Evolutionary conservation across 2,113 vertebrate species (phyloP), one percentile per base, ranked within the genome.

Genomic region (Pagrus major): DNA sequence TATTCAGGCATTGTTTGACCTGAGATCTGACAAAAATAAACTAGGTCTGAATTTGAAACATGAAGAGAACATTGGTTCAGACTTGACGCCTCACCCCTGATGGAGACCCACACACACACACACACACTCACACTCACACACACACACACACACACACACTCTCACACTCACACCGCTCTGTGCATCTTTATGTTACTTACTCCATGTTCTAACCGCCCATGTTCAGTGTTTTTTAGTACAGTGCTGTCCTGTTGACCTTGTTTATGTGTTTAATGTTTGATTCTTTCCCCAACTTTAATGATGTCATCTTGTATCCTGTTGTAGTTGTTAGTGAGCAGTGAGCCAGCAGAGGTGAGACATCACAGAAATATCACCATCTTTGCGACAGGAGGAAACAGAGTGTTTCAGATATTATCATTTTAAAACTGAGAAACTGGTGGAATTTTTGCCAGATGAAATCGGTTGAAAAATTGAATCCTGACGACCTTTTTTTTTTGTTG

Each of bases 241-340:
- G 16, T 16, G 25, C 46, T 59, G n/a, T n/a, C 9, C 27, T 21
- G 46, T 80, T 67, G 9, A 81, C 20, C 2, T 52, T n/a, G 51
- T 76, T 52, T 27, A 12, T 84, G 71, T 77, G 12, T n/a, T n/a
- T n/a, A n/a, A n/a, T 77, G 20, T 85, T 69, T 74, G 69, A 80
- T 79, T 85, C 18, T 63, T 75, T 35, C 41, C 25, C 54, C n/a
- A 41, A 52, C 15, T 1, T 39, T 42, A 61, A 79, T 49, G 46
- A 71, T 47, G 9, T 27, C 21, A n/a, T 5, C 46, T 47, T 67
- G 54, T 39, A 31, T 56, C 42, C 47, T 47, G 41, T 39, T 3
- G 8, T 55, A 58, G 63, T 31, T 58, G 31, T 76, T 46, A 47
- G 0, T 25, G 15, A 74, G 47, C 46, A 47, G 5, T 2, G 41